A percentile compares a stretch with the other conserved stretches of the same genome.
phyloP scores from a whole-genome alignment of 2,888 invertebrate species.

The Neria commutata region DNA sequence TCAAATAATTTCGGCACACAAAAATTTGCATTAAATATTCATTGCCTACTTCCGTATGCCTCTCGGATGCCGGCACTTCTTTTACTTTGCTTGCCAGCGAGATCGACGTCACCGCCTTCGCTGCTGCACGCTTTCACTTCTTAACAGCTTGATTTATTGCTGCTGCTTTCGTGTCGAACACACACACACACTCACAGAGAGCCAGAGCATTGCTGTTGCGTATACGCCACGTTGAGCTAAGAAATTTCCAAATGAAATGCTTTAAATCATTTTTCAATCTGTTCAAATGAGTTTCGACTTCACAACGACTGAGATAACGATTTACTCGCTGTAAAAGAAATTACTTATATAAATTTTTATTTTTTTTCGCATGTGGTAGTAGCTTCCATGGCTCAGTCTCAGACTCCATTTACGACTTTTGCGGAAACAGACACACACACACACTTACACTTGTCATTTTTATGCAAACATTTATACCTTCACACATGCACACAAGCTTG shows the following conservation, averaged over 20 bases:
- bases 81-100: neutral
- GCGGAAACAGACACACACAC: neutral
- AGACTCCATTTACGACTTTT: neutral
- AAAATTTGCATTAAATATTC: constrained; percentile 29
- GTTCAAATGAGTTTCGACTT: constrained; percentile 9
- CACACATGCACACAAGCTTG: neutral
- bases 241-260: neutral
- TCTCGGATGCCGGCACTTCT: neutral
- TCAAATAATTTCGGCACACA: constrained; percentile 23
- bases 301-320: constrained; percentile 7
- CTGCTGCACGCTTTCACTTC: constrained; percentile 1
- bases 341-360: constrained; percentile 22
- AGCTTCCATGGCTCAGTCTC: neutral
- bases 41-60: constrained; percentile 25
- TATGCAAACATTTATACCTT: neutral
- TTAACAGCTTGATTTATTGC: constrained; percentile 11
- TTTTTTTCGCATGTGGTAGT: neutral
- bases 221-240: constrained; percentile 6
- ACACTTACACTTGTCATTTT: neutral
- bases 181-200: too few relatives aligned
- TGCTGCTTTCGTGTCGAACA: neutral
- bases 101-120: neutral
- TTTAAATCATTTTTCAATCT: constrained; percentile 21
- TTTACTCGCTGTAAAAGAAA: constrained; percentile 8
- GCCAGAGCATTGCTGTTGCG: too few relatives aligned